Percentiles rank a stretch among this genome's conserved stretches.
Conservation (phyloP, 2,888 invertebrate genomes). For the Andrena hattorfiana region DNA sequence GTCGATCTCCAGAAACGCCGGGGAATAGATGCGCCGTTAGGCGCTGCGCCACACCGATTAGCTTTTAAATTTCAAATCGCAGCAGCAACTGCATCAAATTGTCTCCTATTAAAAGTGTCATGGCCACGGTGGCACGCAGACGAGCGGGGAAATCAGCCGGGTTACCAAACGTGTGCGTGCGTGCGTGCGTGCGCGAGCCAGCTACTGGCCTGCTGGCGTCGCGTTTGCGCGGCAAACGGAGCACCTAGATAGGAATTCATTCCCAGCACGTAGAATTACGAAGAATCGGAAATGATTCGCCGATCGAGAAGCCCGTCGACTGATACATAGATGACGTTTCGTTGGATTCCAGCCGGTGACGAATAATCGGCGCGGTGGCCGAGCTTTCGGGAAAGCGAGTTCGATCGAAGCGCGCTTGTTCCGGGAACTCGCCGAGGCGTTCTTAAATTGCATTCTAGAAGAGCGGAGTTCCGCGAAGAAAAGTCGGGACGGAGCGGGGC, state of each 20-base stretch:
- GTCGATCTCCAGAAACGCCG: constrained; percentile 30
- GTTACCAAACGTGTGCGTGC: constrained; percentile 48
- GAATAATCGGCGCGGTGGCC: background rate
- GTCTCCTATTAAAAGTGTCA: constrained; percentile 84
- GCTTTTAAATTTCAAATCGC: constrained; percentile 82
- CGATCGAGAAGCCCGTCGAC: background rate
- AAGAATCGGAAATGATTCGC: background rate
- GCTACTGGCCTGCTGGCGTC: background rate
- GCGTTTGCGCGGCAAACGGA: background rate
- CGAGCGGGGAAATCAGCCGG: constrained; percentile 50
- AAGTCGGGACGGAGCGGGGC: constrained; percentile 43
- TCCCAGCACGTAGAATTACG: background rate
- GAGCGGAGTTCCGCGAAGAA: constrained; percentile 53
- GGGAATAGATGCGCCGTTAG: constrained; percentile 25
- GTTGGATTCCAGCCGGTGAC: background rate
- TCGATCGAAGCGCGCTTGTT: constrained; percentile 26
- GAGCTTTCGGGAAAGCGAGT: constrained; percentile 17
- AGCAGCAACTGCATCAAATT: constrained; percentile 81
- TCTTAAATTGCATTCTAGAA: constrained; percentile 51
- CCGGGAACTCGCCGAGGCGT: constrained; percentile 13
- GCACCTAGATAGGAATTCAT: background rate
- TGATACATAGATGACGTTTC: background rate
- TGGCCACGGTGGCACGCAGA: constrained; percentile 73
- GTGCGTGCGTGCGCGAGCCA: constrained; percentile 13
- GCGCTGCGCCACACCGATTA: constrained; percentile 68